phyloP scores from a whole-genome alignment of 2,888 invertebrate genomes.

The Amiota communis region DNA sequence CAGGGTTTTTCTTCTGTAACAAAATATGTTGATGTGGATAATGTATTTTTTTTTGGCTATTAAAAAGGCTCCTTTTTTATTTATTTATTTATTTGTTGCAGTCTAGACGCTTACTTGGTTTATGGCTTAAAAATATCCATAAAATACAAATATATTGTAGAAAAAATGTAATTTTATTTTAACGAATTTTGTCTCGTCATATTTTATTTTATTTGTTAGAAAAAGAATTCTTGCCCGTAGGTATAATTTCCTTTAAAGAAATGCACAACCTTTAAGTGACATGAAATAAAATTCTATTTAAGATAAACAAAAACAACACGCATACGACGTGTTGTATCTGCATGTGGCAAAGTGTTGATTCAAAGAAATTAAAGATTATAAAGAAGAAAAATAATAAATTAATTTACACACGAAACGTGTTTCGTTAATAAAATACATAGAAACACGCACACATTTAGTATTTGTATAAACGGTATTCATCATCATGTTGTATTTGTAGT shows the following conservation, averaged over 20 bases:
- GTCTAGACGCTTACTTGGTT: not conserved
- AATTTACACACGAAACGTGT: conserved; percentile 44
- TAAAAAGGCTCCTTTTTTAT: not conserved
- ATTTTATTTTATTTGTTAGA: too few species aligned
- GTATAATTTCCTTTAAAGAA: too few species aligned
- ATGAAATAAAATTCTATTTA: conserved; percentile 17
- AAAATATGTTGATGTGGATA: conserved; percentile 16
- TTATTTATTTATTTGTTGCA: not conserved
- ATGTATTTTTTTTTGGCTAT: too few species aligned
- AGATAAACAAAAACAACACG: conserved; percentile 34
- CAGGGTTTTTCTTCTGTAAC: conserved; percentile 87
- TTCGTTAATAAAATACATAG: not conserved
- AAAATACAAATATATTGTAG: conserved; percentile 2
- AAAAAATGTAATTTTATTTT: conserved; percentile 11
- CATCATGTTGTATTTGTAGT: not conserved
- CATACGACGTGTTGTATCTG: conserved; percentile 44
- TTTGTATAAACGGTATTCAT: not conserved
- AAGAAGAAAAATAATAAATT: conserved; percentile 43
- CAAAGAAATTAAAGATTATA: not conserved
- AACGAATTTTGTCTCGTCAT: too few species aligned
- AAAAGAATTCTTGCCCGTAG: too few species aligned
- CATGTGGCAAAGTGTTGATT: conserved; percentile 5
- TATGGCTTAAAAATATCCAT: not conserved
- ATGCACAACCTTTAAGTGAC: too few species aligned
- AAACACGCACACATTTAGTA: not conserved